Conservation (phyloP, 1,140 invertebrate species). For the Procambarus clarkii region DNA sequence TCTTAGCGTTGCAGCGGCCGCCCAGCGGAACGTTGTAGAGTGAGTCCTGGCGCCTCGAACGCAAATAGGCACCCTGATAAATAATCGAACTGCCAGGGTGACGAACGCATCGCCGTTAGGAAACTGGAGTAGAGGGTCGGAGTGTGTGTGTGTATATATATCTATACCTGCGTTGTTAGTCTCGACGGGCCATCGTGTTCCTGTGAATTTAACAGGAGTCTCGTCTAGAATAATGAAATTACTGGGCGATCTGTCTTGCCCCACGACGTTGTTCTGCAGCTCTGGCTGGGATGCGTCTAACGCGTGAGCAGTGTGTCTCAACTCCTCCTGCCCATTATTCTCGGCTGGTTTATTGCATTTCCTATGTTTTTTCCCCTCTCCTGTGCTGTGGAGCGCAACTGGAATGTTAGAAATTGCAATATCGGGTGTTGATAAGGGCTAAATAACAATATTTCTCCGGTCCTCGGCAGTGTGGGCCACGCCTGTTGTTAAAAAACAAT, state of each 20-base stretch:
- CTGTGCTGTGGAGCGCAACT: background rate
- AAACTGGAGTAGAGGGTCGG: too few relatives aligned
- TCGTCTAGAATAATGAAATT: background rate
- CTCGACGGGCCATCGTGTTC: background rate
- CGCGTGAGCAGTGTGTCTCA: background rate
- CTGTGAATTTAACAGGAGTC: background rate
- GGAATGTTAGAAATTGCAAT: background rate
- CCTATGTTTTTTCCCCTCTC: background rate
- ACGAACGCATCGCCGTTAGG: too few relatives aligned
- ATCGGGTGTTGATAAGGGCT: background rate
- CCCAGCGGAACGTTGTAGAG: too few relatives aligned
- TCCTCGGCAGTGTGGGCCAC: background rate
- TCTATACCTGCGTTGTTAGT: background rate
- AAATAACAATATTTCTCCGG: background rate
- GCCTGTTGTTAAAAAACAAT: background rate
- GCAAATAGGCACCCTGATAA: too few relatives aligned
- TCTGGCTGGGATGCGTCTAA: background rate
- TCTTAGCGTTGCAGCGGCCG: too few relatives aligned
- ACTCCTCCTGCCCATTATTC: background rate
- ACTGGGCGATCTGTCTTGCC: background rate
- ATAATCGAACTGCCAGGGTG: too few relatives aligned
- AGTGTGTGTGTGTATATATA: background rate
- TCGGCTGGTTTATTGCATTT: background rate
- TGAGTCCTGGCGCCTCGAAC: too few relatives aligned
- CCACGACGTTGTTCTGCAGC: background rate